phyloP scores from a whole-genome alignment of 2,888 invertebrate species.

The Sinelater perroti region DNA sequence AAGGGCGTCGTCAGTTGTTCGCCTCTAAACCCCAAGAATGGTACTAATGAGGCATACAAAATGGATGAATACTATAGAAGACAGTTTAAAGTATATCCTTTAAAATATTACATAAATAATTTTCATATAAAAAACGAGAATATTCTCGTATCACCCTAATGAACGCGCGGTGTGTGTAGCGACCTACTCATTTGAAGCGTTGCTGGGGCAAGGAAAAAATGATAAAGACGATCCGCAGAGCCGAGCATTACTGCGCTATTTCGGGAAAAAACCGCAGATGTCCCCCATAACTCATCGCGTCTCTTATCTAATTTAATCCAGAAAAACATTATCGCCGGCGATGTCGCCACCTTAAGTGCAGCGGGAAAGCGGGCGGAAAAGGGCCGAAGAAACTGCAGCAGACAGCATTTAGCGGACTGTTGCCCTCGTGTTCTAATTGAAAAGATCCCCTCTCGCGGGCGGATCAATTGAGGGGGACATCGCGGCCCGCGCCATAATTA shows the following conservation, averaged over 20 bases:
- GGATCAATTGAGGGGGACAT: constrained; percentile 35
- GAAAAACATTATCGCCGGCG: constrained; percentile 42
- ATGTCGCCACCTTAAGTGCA: constrained; percentile 39
- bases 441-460: constrained; percentile 37
- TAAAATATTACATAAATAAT: too few relatives aligned
- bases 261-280: constrained; percentile 33
- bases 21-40: too few relatives aligned
- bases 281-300: constrained; percentile 36
- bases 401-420: constrained; percentile 35
- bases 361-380: constrained; percentile 35
- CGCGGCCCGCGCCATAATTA: constrained; percentile 33
- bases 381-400: constrained; percentile 27
- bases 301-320: constrained; percentile 43
- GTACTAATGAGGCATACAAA: too few relatives aligned
- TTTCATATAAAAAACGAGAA: too few relatives aligned
- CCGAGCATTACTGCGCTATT: constrained; percentile 37
- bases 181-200: constrained; percentile 10
- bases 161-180: constrained; percentile 8
- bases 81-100: too few relatives aligned
- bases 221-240: constrained; percentile 31
- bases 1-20: too few relatives aligned
- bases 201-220: constrained; percentile 22
- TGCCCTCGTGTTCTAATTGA: constrained; percentile 39
- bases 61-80: too few relatives aligned
- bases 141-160: too few relatives aligned